A percentile compares a stretch with the other conserved stretches of the same genome.
phyloP scores from a whole-genome alignment of 2,113 vertebrate species.

The Rhinopomastus cyanomelas region DNA sequence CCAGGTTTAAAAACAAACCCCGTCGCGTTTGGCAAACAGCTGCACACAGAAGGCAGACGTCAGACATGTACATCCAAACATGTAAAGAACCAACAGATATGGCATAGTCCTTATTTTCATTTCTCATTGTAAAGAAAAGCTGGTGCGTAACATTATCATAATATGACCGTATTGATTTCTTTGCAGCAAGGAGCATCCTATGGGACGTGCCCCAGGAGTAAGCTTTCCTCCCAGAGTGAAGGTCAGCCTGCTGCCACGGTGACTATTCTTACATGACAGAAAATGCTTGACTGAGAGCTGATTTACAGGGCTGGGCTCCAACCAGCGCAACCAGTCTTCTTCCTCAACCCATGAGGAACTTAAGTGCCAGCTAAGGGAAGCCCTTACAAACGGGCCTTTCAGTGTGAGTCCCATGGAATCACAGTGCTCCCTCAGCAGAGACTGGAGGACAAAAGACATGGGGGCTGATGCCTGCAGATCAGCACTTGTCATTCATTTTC shows the following conservation, averaged over 20 bases:
- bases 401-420: background rate
- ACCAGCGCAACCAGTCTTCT: background rate
- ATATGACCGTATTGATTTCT: background rate
- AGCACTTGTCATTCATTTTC: background rate
- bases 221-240: background rate
- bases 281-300: background rate
- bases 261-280: background rate
- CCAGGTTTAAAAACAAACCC: constrained; percentile 62
- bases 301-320: background rate
- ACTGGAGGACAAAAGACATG: rapidly evolving
- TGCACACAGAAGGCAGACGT: constrained; percentile 8
- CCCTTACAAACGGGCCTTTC: rapidly evolving
- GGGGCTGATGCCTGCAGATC: background rate
- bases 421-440: background rate
- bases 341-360: background rate
- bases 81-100: constrained; percentile 8
- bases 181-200: constrained; percentile 2
- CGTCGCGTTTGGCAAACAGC: constrained; percentile 37
- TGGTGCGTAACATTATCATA: background rate
- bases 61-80: constrained; percentile 7
- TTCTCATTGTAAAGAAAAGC: constrained; percentile 30
- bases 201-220: background rate
- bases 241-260: constrained; percentile 1
- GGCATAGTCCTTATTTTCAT: background rate
- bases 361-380: background rate